phyloP scores from a whole-genome alignment of 2,888 invertebrate species.

The Cephus pygmeus region DNA sequence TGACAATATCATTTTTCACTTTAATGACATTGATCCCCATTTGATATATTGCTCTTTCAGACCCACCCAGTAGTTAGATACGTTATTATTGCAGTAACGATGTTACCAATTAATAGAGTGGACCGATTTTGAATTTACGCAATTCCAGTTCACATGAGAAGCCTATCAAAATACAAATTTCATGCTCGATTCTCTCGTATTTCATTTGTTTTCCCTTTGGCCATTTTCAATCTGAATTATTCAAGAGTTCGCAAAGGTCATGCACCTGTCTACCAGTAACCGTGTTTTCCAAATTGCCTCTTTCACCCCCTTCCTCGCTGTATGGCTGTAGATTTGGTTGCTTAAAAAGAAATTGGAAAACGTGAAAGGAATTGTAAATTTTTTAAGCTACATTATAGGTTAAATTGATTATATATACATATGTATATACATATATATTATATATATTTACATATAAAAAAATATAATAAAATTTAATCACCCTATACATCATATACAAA shows the following conservation, averaged over 20 bases:
- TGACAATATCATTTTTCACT: not conserved
- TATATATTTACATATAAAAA: not conserved
- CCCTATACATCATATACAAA: not conserved
- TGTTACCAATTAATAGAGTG: not conserved
- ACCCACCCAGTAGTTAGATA: not conserved
- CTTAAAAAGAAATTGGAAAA: not conserved
- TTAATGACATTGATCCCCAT: not conserved
- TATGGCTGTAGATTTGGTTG: not conserved
- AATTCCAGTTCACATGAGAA: constrained; percentile 18
- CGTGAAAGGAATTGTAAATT: not conserved
- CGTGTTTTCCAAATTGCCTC: not conserved
- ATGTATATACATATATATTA: no score
- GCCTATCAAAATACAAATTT: constrained; percentile 40
- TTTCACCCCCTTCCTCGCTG: not conserved
- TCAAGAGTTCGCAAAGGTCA: constrained; percentile 26
- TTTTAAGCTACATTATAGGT: not conserved
- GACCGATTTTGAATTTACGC: constrained; percentile 33
- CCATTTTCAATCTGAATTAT: constrained; percentile 29
- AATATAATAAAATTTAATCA: not conserved
- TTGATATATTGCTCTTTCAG: not conserved
- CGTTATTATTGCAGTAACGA: not conserved
- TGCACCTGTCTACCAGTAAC: constrained; percentile 5
- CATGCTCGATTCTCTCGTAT: constrained; percentile 34
- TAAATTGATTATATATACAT: no score
- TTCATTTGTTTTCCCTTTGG: constrained; percentile 30